phyloP scores from a whole-genome alignment of 1,140 invertebrate genomes.

The Drosophila pandora region DNA sequence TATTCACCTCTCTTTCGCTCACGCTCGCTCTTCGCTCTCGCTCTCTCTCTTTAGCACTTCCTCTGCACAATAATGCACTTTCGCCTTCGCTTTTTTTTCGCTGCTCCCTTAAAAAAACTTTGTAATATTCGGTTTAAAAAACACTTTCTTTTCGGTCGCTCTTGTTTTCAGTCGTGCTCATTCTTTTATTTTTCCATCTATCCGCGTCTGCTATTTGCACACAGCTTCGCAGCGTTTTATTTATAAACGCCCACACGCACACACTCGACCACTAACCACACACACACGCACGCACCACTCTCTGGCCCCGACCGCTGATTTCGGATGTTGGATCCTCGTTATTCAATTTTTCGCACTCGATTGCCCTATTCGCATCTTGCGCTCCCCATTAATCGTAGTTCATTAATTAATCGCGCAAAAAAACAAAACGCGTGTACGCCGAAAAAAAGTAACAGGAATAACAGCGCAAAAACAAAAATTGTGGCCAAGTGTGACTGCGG shows the following conservation, averaged over 20 bases:
- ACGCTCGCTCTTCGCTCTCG: conserved; percentile 16
- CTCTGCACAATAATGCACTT: conserved; percentile 69
- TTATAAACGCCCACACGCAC: conserved; percentile 65
- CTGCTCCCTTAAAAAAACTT: conserved; percentile 40
- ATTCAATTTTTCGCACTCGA: conserved; percentile 41
- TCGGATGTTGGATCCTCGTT: conserved; percentile 34
- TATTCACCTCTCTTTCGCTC: conserved; percentile 67
- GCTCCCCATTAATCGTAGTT: conserved; percentile 32
- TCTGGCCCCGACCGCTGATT: conserved; percentile 32
- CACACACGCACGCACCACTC: conserved; percentile 40
- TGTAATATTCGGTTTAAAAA: conserved; percentile 55
- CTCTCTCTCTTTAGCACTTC: conserved; percentile 22
- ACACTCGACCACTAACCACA: conserved; percentile 24
- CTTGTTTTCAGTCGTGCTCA: conserved; percentile 66
- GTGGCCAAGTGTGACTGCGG: conserved; percentile 20
- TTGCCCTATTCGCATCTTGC: conserved; percentile 41
- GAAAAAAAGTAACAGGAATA: conserved; percentile 52
- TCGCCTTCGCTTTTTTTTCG: conserved; percentile 61
- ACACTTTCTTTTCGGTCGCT: conserved; percentile 72
- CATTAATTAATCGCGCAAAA: conserved; percentile 60
- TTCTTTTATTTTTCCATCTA: conserved; percentile 68
- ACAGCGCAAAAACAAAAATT: conserved; percentile 46
- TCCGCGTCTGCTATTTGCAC: conserved; percentile 76
- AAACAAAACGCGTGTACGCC: conserved; percentile 56
- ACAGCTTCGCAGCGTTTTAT: conserved; percentile 77